Evolutionary conservation across 2,797 vertebrate species (phyloP), one percentile per base, ranked within the genome.

Genomic region (Diplodus sargus): DNA sequence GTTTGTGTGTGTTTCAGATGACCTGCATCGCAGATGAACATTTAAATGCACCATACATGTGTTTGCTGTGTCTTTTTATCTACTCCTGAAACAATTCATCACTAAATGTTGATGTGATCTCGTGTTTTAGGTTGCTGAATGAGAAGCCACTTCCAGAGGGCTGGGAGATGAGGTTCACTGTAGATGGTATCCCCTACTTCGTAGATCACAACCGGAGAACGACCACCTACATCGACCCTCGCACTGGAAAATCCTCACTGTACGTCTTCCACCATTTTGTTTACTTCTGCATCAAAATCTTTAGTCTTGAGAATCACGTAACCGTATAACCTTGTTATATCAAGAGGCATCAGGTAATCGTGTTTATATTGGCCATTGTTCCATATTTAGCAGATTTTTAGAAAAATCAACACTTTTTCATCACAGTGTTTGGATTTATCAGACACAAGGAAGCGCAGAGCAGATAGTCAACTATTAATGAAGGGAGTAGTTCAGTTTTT

Each of bases 101-200:
- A 45, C 13, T 11, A 7, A 81, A 62, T 28, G 22, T 54, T 66
- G 8, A 4, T 69, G 2, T 72, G 0, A 16, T 67, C 0, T 49
- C 0, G 0, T 60, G 49, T 66, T 77, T 49, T 70, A 99, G 98
- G 74, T 95, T 98, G 28, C 90, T 99, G 90, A 99, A 99, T 89
- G 98, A 99, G 86, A 99, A 99, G 76, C 97, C 98, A 1, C 95
- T 99, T 85, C 98, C 98, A 47, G 98, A 99, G 90, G 98, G 98
- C 74, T 99, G 98, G 98, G 98, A 99, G 94, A 99, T 99, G 98
- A 94, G 98, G 90, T 99, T 99, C 89, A 99, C 97, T 14, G 98
- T 99, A 28, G 98, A 99, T 52, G 98, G 98, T 16, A 97, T 98
- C 94, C 97, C 98, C 0, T 99, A 99, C 91, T 99, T 99, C 68